Percentiles rank a stretch among this genome's conserved stretches.
phyloP scores from a whole-genome alignment of 2,888 invertebrate genomes.

The Cerastis rubricosa region DNA sequence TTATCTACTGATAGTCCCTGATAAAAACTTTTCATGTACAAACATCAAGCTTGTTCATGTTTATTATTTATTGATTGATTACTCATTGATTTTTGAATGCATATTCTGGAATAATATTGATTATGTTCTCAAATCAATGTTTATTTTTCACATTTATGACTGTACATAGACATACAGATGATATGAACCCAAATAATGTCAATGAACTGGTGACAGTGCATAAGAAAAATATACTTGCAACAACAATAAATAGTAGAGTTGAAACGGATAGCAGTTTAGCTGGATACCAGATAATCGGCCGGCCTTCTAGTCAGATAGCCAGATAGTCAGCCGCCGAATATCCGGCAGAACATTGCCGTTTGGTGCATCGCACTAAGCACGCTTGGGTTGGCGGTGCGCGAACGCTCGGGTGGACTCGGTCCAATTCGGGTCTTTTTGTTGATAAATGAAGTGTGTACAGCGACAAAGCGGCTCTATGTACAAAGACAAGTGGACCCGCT shows the following conservation, averaged over 20 bases:
- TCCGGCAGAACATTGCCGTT: no score
- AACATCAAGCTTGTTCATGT: background rate
- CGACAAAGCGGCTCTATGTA: no score
- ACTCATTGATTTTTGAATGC: background rate
- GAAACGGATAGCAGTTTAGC: no score
- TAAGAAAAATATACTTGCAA: background rate
- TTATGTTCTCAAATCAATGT: background rate
- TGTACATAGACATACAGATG: background rate
- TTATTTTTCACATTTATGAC: background rate
- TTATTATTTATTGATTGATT: background rate
- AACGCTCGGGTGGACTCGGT: no score
- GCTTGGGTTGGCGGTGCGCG: no score
- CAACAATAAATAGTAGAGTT: background rate
- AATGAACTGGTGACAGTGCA: background rate
- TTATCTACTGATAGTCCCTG: slow-evolving; percentile 19
- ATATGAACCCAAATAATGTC: background rate
- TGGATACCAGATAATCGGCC: no score
- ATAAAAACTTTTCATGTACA: background rate
- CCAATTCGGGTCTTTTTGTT: no score
- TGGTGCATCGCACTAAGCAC: no score
- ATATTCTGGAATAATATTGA: background rate
- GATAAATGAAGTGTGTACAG: no score
- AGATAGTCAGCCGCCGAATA: no score
- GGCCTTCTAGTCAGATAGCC: no score
- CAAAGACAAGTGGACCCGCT: no score